Conservation (phyloP, 1,140 invertebrate genomes). For the Arion vulgaris region DNA sequence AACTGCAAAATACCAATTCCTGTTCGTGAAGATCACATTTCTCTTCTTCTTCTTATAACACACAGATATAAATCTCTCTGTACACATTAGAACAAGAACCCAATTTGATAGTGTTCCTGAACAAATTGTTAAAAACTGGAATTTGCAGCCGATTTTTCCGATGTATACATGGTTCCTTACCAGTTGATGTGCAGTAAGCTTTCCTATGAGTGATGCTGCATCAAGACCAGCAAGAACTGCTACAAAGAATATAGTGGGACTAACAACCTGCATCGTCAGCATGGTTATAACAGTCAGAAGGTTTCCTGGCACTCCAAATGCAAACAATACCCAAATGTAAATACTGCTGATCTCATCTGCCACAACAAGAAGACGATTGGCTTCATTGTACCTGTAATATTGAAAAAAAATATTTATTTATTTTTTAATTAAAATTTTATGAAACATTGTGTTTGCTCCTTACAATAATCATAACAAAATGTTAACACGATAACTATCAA, state of each 20-base stretch:
- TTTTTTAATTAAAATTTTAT: no score
- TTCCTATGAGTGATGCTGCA: constrained; percentile 45
- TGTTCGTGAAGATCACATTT: constrained; percentile 47
- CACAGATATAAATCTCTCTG: constrained; percentile 56
- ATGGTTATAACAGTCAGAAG: constrained; percentile 52
- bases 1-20: constrained; percentile 32
- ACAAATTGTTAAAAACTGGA: not conserved
- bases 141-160: constrained; percentile 46
- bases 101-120: constrained; percentile 49
- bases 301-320: constrained; percentile 56
- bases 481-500: no score
- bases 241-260: constrained; percentile 56
- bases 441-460: no score
- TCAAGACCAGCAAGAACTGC: constrained; percentile 54
- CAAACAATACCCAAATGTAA: constrained; percentile 56
- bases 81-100: constrained; percentile 57
- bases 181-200: constrained; percentile 51
- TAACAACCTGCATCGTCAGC: constrained; percentile 47
- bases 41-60: constrained; percentile 50
- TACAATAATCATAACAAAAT: no score
- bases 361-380: not conserved
- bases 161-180: constrained; percentile 41
- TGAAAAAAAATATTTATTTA: no score
- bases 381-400: not conserved
- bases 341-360: constrained; percentile 40